A percentile compares a stretch with the other conserved stretches of the same genome.
Conservation (phyloP, 37 sponge, comb jelly and placozoan species). For the Diacarnus erythraeanus region DNA sequence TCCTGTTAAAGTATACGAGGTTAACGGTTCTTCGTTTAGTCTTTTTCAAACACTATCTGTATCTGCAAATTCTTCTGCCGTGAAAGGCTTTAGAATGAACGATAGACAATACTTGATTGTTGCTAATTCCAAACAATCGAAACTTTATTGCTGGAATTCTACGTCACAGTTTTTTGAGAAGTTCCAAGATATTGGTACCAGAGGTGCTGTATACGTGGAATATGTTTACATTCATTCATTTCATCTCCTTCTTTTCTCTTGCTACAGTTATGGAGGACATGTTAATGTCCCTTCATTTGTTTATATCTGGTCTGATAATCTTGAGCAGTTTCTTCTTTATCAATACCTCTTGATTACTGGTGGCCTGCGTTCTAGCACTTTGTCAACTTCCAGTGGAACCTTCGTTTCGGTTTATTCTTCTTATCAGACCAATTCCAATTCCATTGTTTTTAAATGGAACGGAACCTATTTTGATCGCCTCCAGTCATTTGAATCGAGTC, state of each 20-base stretch:
- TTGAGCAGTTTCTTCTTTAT: neutral
- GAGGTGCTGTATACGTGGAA: constrained; percentile 17
- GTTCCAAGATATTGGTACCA: constrained; percentile 7
- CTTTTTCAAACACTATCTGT: constrained; percentile 9
- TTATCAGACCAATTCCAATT: neutral
- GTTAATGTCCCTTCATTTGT: neutral
- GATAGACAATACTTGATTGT: neutral
- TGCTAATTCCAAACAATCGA: neutral
- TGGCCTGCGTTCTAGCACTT: neutral
- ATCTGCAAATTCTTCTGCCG: neutral
- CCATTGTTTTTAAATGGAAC: constrained; percentile 14
- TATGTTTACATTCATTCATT: neutral
- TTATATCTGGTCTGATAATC: neutral
- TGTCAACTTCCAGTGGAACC: neutral
- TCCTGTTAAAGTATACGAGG: constrained; percentile 3
- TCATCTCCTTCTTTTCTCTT: constrained; percentile 13
- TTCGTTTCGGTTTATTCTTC: neutral
- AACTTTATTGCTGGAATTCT: constrained; percentile 18
- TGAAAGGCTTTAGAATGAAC: neutral
- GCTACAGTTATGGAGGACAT: neutral
- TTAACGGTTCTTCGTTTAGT: neutral
- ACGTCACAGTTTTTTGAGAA: neutral
- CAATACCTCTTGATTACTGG: constrained; percentile 1
- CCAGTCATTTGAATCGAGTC: neutral
- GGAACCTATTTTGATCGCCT: neutral